Conservation (phyloP, 2,113 vertebrate genomes). For the Malurus alboscapulatus region DNA sequence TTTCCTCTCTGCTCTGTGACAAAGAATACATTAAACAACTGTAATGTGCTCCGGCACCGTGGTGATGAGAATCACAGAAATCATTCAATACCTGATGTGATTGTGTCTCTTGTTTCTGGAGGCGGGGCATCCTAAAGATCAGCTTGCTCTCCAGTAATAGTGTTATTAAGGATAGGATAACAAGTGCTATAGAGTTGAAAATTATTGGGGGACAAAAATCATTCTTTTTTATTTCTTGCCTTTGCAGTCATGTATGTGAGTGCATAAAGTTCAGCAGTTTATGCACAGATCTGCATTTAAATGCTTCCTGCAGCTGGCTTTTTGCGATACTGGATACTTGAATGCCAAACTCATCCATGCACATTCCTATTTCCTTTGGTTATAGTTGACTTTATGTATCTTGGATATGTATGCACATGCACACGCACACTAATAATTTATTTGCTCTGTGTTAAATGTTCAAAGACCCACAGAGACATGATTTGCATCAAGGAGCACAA, state of each 20-base stretch:
- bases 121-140: conserved; percentile 27
- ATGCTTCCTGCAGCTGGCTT: conserved; percentile 6
- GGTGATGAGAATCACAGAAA: conserved; percentile 37
- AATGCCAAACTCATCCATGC: not conserved
- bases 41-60: conserved; percentile 15
- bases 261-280: not conserved
- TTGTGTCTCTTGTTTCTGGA: conserved; percentile 41
- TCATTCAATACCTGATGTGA: conserved; percentile 23
- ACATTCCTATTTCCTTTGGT: conserved; percentile 5
- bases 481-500: conserved; percentile 22
- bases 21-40: conserved; percentile 45
- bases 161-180: conserved; percentile 7
- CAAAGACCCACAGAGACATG: conserved; percentile 24
- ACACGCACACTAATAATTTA: conserved; percentile 24
- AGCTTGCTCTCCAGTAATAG: not conserved
- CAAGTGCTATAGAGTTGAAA: conserved; percentile 1
- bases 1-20: conserved; percentile 42
- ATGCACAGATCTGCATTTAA: not conserved
- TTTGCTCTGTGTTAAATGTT: conserved; percentile 59
- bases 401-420: conserved; percentile 24
- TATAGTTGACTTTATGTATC: conserved; percentile 1
- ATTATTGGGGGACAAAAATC: not conserved
- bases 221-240: not conserved
- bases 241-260: not conserved
- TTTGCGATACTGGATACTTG: not conserved